Base-by-base conservation (phyloP, 1,140 invertebrate species). In the Leptonema lineaticorne region DNA sequence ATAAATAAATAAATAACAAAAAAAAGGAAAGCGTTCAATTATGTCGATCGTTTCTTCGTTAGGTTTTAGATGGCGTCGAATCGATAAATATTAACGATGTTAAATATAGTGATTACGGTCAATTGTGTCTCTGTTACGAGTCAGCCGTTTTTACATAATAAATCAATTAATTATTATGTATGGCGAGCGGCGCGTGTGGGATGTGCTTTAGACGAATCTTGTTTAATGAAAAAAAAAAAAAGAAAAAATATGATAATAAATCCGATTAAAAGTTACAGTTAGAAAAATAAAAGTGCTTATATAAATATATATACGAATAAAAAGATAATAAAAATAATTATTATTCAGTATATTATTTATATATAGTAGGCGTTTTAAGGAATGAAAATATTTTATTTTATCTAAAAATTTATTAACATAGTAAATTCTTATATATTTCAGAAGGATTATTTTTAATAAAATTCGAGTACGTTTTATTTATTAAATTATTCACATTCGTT, bases 21-120 rank as follows among this genome's bases (percentile, higher is more conserved):
- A n/a, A n/a, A n/a, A n/a, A n/a, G n/a, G n/a, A n/a, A 53, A 53
- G 27, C 50, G 50, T 53, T 26, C 50, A 53, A 53, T 53, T 53
- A 53, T 24, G 11, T 5, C 50, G 8, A 2, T 7, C 22, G 5
- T 9, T 41, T 11, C 37, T 4, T 16, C 9, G 11, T 33, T 41
- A 11, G 3, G 16, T 41, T 14, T 2, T 41, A 41, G 37, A n/a
- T n/a, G n/a, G n/a, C 16, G 9, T 9, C 37, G 37, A 41, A 26
- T 53, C 50, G 24, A 53, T 53, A 53, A 53, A 53, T 26, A 26
- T 53, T 53, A 53, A 53, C 27, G 27, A 24, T 53, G 50, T 53
- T 53, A 53, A 53, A 20, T 22, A 53, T 24, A 53, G 50, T 53
- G 50, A 53, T 53, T 53, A 53, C n/a, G 7, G 50, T 22, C 50